These are phyloP conservation scores for Platycnemis pennipes DNA, from an alignment of 2,888 invertebrate genomes.

Conservation along the genomic window DNA sequence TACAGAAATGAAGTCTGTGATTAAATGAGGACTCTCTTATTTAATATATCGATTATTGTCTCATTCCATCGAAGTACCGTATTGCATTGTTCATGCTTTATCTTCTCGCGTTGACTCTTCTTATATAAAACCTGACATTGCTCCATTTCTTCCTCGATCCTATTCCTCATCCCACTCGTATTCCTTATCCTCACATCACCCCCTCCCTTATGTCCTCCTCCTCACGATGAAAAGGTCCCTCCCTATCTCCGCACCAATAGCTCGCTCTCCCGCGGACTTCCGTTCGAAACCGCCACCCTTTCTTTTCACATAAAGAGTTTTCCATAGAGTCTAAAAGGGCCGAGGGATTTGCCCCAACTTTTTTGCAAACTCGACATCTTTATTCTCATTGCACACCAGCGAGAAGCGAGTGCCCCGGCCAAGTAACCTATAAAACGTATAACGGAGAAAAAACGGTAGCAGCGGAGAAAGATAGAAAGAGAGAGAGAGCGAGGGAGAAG, in stretches of 20 bases:
- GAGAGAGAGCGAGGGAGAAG: background rate
- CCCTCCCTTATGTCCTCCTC: background rate
- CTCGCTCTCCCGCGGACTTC: background rate
- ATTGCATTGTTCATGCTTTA: no score
- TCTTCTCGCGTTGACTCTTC: no score
- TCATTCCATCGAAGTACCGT: no score
- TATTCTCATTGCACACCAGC: background rate
- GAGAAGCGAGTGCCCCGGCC: background rate
- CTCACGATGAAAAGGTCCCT: background rate
- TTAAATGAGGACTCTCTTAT: no score
- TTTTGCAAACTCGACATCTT: background rate
- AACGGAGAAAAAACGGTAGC: background rate
- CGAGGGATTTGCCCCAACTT: slow-evolving; percentile 18
- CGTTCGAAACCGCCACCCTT: background rate
- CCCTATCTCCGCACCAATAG: background rate
- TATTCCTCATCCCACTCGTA: background rate
- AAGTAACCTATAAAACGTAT: background rate
- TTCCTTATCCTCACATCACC: background rate
- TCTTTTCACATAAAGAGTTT: background rate
- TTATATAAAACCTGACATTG: background rate
- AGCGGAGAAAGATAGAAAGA: background rate
- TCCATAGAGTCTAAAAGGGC: background rate
- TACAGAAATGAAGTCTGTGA: no score
- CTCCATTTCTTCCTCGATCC: background rate
- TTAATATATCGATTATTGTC: no score